Evolutionary conservation across 2,888 invertebrate species (phyloP).

Genomic region (Ptilodon capucinus): DNA sequence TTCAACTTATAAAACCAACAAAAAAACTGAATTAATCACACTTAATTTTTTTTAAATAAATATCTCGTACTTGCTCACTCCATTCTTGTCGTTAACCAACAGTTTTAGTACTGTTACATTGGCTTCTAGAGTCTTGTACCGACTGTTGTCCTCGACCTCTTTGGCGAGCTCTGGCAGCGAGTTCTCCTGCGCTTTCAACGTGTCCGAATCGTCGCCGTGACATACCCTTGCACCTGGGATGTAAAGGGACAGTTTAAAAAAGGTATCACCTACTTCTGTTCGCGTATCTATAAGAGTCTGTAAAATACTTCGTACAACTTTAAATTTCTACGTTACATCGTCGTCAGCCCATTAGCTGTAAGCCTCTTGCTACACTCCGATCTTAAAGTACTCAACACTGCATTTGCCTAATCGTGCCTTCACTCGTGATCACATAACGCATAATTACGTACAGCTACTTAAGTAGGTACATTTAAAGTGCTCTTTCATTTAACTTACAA

Average conservation of each 20-base stretch:
- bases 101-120: conserved; percentile 73
- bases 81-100: conserved; percentile 71
- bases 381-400: too few species aligned
- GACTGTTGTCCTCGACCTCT: conserved; percentile 75
- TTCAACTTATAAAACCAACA: too few species aligned
- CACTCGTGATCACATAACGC: too few species aligned
- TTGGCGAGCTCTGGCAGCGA: conserved; percentile 58
- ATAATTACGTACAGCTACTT: neutral
- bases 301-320: too few species aligned
- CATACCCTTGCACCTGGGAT: conserved; percentile 51
- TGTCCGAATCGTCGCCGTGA: conserved; percentile 38
- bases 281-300: too few species aligned
- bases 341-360: too few species aligned
- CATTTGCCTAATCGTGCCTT: too few species aligned
- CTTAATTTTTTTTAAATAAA: too few species aligned
- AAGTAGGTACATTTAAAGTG: neutral
- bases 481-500: neutral
- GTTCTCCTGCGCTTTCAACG: conserved; percentile 40
- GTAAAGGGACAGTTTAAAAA: neutral
- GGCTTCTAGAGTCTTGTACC: conserved; percentile 75
- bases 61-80: conserved; percentile 67
- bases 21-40: too few species aligned
- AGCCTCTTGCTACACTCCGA: too few species aligned
- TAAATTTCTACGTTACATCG: too few species aligned
- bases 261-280: too few species aligned